phyloP scores from a whole-genome alignment of 2,888 invertebrate species.

The Nudaria mundana region DNA sequence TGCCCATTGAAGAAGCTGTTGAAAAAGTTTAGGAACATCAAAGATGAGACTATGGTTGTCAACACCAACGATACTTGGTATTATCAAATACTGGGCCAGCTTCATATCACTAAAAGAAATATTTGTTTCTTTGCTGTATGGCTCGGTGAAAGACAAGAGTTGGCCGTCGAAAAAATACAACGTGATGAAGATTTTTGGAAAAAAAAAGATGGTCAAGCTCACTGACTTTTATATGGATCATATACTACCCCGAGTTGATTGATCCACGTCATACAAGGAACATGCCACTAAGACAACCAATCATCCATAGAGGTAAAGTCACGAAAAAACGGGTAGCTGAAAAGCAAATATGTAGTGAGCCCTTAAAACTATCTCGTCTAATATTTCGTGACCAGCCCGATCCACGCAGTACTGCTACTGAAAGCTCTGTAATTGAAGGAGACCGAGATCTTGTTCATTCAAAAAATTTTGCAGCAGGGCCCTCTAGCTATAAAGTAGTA shows the following conservation, averaged over 20 bases:
- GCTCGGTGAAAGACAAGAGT: not conserved
- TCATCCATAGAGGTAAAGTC: too few species aligned
- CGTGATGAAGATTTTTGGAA: not conserved
- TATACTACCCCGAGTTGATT: not conserved
- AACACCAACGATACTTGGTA: not conserved
- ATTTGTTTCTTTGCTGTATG: not conserved
- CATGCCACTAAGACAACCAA: not conserved
- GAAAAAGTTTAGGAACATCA: not conserved
- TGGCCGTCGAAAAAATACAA: not conserved
- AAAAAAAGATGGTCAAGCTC: not conserved
- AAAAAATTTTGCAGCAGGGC: too few species aligned
- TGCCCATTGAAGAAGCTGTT: not conserved
- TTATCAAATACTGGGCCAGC: conserved; percentile 1
- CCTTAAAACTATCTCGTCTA: too few species aligned
- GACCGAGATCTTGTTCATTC: too few species aligned
- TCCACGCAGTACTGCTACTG: too few species aligned
- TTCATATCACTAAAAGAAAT: not conserved
- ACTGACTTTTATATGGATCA: not conserved
- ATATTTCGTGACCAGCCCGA: too few species aligned
- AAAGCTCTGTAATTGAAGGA: too few species aligned
- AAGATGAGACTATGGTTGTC: not conserved
- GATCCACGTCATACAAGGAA: not conserved
- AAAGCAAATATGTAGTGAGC: too few species aligned
- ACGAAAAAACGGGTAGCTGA: too few species aligned
- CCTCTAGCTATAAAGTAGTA: too few species aligned